A percentile compares a stretch with the other conserved stretches of the same genome.
Conservation (phyloP, 2,797 vertebrate genomes). For the Ptychobarbus kaznakovi region DNA sequence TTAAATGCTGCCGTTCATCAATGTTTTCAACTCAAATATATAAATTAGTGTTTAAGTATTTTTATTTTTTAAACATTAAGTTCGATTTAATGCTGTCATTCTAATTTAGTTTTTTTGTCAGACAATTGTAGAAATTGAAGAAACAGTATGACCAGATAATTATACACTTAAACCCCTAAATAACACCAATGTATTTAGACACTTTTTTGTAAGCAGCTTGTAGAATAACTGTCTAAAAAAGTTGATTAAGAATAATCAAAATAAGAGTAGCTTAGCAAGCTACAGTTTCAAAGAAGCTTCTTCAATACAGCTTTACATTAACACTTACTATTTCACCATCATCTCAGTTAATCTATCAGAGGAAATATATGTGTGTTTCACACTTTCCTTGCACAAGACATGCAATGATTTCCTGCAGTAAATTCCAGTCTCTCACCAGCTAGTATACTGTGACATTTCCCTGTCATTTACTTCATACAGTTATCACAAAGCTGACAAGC, state of each 20-base stretch:
- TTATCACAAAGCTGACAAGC: not conserved
- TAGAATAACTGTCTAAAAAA: not conserved
- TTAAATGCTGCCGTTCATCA: not conserved
- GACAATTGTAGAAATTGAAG: not conserved
- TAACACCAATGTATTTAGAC: not conserved
- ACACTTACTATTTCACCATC: not conserved
- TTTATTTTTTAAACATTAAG: too few species aligned
- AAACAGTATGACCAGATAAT: not conserved
- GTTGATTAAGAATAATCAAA: not conserved
- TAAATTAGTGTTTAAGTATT: not conserved
- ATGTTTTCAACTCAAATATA: not conserved
- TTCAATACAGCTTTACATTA: not conserved
- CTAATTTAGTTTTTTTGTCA: not conserved
- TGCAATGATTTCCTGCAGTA: constrained; percentile 5
- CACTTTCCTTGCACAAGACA: not conserved
- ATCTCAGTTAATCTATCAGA: constrained; percentile 45
- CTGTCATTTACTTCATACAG: not conserved
- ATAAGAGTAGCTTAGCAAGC: not conserved
- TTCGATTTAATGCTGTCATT: not conserved
- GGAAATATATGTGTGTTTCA: constrained; percentile 3
- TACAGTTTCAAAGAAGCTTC: not conserved
- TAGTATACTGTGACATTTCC: not conserved
- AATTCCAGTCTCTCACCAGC: constrained; percentile 37
- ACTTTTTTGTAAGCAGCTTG: not conserved
- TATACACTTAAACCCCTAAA: not conserved